Base-by-base conservation (phyloP, 2,113 vertebrate species). In the Scopus umbretta region DNA sequence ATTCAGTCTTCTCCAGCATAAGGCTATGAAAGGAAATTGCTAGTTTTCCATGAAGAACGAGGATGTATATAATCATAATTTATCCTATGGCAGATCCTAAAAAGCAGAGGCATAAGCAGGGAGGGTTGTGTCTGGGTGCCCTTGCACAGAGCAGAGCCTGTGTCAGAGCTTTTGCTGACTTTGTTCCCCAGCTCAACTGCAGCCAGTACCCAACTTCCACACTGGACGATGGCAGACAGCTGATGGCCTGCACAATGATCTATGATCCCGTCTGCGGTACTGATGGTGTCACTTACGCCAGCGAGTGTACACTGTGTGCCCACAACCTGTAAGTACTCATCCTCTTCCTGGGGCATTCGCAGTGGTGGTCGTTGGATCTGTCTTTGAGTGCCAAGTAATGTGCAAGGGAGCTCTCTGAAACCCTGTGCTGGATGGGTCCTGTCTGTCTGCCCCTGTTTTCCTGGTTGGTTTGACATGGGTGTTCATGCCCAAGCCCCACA, bases 181-280 rank as follows among this genome's bases (percentile, higher is more conserved):
- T 88, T 88, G 63, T 13, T 50, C 17, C 47, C 29, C 86, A 97
- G 97, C 79, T 96, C 3, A 12, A 96, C 93, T 96, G 97, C 89
- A 97, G 82, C 91, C 58, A 0, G 36, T 96, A 56, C 94, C 43
- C 0, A 58, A 12, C 9, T 7, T 11, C 42, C 53, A 79, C 3
- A 0, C 16, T 65, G 52, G 4, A 88, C 26, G 85, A 92, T 0
- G 91, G 79, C 89, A 81, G 1, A 0, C 12, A 75, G 42, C 4
- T 94, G 55, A 4, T 96, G 73, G 56, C 26, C 68, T 97, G 97
- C 87, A 65, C 79, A 0, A 95, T 95, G 87, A 88, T 96, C 65
- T 96, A 95, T 3, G 3, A 12, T 30, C 96, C 96, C 0, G 7
- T 97, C 45, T 97, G 97, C 0, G 93, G 80, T 68, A 96, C 94